phyloP scores from a whole-genome alignment of 2,797 vertebrate genomes.

The Morelia viridis region DNA sequence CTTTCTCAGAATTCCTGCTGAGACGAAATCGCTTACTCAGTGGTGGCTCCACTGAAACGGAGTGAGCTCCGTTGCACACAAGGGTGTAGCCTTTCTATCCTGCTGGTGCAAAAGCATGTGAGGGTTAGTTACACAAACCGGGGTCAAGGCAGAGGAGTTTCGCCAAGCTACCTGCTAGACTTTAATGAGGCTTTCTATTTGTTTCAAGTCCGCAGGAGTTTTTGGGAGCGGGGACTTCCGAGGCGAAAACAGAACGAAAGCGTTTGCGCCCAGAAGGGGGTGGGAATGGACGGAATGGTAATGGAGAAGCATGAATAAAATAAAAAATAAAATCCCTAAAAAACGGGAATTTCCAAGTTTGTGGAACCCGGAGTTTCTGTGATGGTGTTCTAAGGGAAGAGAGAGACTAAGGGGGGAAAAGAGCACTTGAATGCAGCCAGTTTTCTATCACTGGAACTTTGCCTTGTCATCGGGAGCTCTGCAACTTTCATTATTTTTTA shows the following conservation, averaged over 20 bases:
- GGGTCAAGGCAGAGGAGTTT: too few species aligned
- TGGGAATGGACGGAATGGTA: too few species aligned
- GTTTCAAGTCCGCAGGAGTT: background rate
- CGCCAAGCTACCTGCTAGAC: too few species aligned
- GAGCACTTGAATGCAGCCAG: background rate
- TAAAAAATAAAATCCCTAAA: too few species aligned
- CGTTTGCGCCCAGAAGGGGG: too few species aligned
- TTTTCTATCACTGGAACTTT: background rate
- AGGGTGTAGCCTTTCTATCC: background rate
- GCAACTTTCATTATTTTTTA: background rate
- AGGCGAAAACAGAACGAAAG: too few species aligned
- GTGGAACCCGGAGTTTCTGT: background rate
- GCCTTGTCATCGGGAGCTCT: background rate
- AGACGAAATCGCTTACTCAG: background rate
- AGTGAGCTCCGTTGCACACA: background rate
- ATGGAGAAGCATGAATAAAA: too few species aligned
- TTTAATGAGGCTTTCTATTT: background rate
- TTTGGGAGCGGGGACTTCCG: background rate
- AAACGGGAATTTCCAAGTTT: background rate
- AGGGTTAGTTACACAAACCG: too few species aligned
- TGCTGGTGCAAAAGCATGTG: background rate
- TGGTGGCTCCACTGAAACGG: too few species aligned
- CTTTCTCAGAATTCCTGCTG: background rate
- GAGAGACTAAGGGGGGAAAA: background rate
- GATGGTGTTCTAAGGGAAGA: background rate